These are phyloP conservation scores for Drosophila nannoptera DNA, from an alignment of 1,140 invertebrate species.

Conservation along the genomic window DNA sequence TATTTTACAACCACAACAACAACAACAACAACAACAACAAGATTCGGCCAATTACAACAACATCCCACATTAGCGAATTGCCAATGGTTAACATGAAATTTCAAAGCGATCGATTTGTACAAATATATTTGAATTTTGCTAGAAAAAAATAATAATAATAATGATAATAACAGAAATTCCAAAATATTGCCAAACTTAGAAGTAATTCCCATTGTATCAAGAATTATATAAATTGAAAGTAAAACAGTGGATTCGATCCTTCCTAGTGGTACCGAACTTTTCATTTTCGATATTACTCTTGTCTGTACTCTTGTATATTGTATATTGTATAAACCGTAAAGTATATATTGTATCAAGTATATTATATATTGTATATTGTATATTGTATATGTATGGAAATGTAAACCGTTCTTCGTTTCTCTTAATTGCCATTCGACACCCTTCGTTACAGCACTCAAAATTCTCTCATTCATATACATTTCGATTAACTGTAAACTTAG, in stretches of 20 bases:
- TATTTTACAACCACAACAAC: slow-evolving; percentile 12
- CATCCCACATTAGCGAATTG: slow-evolving; percentile 43
- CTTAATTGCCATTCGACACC: too few relatives aligned
- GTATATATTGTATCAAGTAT: not conserved
- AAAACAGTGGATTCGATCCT: slow-evolving; percentile 80
- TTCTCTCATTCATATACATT: slow-evolving; percentile 23
- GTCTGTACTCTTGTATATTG: slow-evolving; percentile 42
- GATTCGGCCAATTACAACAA: slow-evolving; percentile 16
- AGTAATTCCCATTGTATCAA: slow-evolving; percentile 46
- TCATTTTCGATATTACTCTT: slow-evolving; percentile 67
- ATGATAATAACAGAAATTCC: not conserved
- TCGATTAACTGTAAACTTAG: slow-evolving; percentile 25
- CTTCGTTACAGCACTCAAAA: slow-evolving; percentile 21
- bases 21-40: not conserved
- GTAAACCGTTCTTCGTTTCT: not conserved
- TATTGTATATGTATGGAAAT: slow-evolving; percentile 61
- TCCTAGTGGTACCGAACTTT: slow-evolving; percentile 73
- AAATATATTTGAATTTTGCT: too few relatives aligned
- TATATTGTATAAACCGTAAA: slow-evolving; percentile 3
- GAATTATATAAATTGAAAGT: slow-evolving; percentile 77
- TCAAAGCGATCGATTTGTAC: not conserved
- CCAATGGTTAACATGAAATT: slow-evolving; percentile 27
- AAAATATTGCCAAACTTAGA: too few relatives aligned
- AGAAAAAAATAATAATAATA: too few relatives aligned
- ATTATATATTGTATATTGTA: slow-evolving; percentile 5